Conservation (phyloP, 2,113 vertebrate genomes). For the Eulemur macaco region DNA sequence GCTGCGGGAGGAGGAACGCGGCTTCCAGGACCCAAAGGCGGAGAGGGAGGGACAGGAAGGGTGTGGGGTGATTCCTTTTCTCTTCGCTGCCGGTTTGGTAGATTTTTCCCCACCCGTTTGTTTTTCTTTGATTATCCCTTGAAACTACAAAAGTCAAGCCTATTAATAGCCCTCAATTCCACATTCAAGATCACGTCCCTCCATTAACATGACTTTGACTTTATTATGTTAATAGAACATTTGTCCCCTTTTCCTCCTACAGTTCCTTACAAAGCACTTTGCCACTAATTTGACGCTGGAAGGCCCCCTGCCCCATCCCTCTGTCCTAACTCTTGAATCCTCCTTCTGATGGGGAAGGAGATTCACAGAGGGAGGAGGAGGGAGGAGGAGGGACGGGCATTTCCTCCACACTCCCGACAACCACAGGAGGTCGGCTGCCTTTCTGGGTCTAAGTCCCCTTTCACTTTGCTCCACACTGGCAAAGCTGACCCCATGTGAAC, state of each 20-base stretch:
- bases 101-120: background rate
- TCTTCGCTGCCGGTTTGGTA: background rate
- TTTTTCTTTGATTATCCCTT: background rate
- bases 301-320: background rate
- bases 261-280: background rate
- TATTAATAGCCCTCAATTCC: background rate
- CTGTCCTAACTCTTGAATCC: background rate
- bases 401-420: background rate
- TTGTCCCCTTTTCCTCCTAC: background rate
- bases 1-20: background rate
- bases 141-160: background rate
- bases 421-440: too few relatives aligned
- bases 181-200: background rate
- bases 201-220: background rate
- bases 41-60: accelerated
- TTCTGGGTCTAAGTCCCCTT: background rate
- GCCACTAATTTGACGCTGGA: background rate
- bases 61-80: background rate
- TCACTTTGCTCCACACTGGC: too few relatives aligned
- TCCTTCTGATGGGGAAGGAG: background rate
- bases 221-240: background rate
- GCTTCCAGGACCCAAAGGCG: background rate
- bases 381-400: background rate
- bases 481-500: background rate
- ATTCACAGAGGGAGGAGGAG: background rate